Conservation (phyloP, 2,797 vertebrate species). For the Pitangus sulphuratus region DNA sequence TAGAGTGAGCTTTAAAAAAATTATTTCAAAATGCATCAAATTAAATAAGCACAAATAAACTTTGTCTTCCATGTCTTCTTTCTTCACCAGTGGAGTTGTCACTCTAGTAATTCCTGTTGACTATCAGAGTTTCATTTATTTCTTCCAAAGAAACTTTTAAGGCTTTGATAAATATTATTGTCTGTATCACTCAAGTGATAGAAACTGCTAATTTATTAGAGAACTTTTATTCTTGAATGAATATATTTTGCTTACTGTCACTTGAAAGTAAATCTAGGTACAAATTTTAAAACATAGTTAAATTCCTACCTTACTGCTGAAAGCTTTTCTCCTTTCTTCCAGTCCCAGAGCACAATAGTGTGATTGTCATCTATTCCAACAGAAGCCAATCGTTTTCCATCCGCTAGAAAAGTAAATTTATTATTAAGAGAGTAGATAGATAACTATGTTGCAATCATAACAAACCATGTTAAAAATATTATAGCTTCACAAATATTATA, state of each 20-base stretch:
- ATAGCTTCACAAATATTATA: neutral
- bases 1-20: neutral
- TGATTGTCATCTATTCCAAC: slow-evolving; percentile 96
- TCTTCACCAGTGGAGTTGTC: neutral
- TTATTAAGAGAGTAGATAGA: slow-evolving; percentile 36
- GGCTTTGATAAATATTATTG: neutral
- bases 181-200: neutral
- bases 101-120: neutral
- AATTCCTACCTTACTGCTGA: slow-evolving; percentile 87
- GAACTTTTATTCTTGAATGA: neutral
- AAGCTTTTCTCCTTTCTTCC: slow-evolving; percentile 97
- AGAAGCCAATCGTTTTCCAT: slow-evolving; percentile 94
- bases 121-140: neutral
- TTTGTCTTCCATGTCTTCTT: neutral
- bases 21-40: neutral
- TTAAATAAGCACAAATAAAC: neutral
- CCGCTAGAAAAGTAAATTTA: slow-evolving; percentile 80
- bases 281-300: neutral
- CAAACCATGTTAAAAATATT: neutral
- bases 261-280: neutral
- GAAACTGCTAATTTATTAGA: neutral
- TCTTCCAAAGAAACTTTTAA: neutral
- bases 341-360: slow-evolving; percentile 95
- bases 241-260: neutral
- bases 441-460: slow-evolving; percentile 6